Evolutionary conservation across 2,113 vertebrate genomes (phyloP).

Genomic region (Melanerpes aurifrons): DNA sequence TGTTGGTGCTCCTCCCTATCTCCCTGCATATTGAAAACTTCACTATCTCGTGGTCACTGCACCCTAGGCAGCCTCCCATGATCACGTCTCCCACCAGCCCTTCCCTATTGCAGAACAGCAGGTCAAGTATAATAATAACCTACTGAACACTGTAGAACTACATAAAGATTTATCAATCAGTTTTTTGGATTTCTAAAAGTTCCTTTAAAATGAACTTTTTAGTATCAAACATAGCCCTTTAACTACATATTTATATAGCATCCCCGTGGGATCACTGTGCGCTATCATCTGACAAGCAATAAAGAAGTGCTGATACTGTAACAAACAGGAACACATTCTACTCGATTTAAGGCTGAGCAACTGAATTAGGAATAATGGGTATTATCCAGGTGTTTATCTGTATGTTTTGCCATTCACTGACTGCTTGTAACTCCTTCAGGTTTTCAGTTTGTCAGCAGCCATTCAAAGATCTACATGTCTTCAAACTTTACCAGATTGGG

Average conservation of each 20-base stretch:
- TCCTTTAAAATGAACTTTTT: background rate
- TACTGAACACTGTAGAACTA: background rate
- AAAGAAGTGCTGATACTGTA: background rate
- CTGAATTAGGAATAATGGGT: conserved; percentile 5
- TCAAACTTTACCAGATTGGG: background rate
- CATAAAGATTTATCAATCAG: background rate
- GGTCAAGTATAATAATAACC: background rate
- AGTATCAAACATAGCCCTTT: background rate
- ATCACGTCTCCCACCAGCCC: too few species aligned
- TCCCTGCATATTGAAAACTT: too few species aligned
- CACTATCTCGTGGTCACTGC: too few species aligned
- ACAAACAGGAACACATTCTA: conserved; percentile 9
- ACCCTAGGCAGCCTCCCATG: too few species aligned
- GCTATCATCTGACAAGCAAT: background rate
- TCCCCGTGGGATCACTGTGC: background rate
- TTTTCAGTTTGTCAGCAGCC: background rate
- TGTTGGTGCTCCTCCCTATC: too few species aligned
- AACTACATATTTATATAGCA: background rate
- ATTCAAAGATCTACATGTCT: background rate
- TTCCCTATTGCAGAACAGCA: too few species aligned
- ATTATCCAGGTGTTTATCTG: background rate
- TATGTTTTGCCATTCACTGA: background rate
- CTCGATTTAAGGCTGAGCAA: conserved; percentile 10
- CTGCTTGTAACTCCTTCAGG: background rate
- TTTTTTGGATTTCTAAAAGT: background rate